These are phyloP conservation scores for Parelbella ahira DNA, from an alignment of 2,888 invertebrate species.

Conservation along the genomic window DNA sequence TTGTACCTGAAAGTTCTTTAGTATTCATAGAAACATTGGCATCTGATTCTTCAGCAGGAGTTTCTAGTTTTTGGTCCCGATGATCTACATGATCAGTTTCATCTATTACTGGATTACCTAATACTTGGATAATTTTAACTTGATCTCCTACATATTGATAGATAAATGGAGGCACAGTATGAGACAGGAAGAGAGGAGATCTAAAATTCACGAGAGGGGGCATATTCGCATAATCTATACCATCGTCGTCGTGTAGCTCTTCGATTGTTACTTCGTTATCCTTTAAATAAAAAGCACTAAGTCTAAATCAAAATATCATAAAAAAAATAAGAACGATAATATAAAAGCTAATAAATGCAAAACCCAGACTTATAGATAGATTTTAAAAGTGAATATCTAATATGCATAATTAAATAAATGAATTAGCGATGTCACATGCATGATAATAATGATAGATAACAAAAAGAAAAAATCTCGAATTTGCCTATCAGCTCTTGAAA, in stretches of 20 bases:
- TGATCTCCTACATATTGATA: constrained; percentile 70
- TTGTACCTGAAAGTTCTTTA: constrained; percentile 3
- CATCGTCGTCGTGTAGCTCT: constrained; percentile 73
- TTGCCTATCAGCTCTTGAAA: too few relatives aligned
- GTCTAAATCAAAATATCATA: constrained; percentile 59
- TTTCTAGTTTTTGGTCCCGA: constrained; percentile 45
- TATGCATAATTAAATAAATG: constrained; percentile 1
- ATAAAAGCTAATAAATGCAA: constrained; percentile 64
- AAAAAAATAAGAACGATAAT: constrained; percentile 34
- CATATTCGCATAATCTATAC: constrained; percentile 69
- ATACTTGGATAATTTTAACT: constrained; percentile 66
- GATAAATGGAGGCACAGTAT: constrained; percentile 68
- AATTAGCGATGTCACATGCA: constrained; percentile 12
- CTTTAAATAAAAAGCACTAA: constrained; percentile 77
- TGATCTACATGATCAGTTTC: constrained; percentile 47
- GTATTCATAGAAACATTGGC: background rate
- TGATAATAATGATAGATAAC: background rate
- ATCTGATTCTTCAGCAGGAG: background rate
- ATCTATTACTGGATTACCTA: constrained; percentile 60
- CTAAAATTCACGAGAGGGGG: constrained; percentile 64
- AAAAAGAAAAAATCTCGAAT: too few relatives aligned
- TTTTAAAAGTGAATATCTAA: constrained; percentile 9
- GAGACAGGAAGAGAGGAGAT: constrained; percentile 60
- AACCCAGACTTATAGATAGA: constrained; percentile 53
- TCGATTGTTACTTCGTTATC: constrained; percentile 75